Evolutionary conservation across 92 coral and sea anemone species (phyloP), one percentile per base, ranked within the genome.

Genomic region (Phenganax subtilis): DNA sequence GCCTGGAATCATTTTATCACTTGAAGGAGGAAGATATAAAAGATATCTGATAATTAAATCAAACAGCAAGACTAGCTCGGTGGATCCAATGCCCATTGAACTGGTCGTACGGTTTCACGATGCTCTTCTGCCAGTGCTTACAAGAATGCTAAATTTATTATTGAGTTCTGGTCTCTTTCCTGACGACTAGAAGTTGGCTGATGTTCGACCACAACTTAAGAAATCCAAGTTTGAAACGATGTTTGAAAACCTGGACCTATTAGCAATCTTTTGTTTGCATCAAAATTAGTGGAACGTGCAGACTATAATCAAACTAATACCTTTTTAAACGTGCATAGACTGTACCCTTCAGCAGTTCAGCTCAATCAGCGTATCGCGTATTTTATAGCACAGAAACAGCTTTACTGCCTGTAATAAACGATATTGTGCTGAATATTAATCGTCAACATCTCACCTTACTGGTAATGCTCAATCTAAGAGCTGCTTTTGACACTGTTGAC

Each of bases 201-300:
- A 60, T 60, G 68, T 62, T 62, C 68, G 28, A n/a, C 68, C 68
- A 25, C 31, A 2, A 62, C 30, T 25, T 11, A 60, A 60, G 65
- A 60, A 60, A 62, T 62, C 68, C 0, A 62, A 62, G 7, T 62
- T 62, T 28, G 68, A 62, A 10, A 62, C 68, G 29, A 8, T 16
- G 17, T 60, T 60, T 60, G 65, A 60, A 60, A 60, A 60, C 20
- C 65, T 60, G 12, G 65, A 60, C 65, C 65, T 60, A 16, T 60
- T 60, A 60, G 12, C 20, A 60, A 60, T 27, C 65, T 60, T 16
- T 60, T 27, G 20, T 62, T 62, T 62, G 17, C 68, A 62, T n/a
- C 4, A 28, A 7, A 62, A 25, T 37, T 25, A 4, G 12, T 59
- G 12, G 17, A 9, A 59, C 65, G 3, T 9, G 65, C 17, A 25